A percentile compares a stretch with the other conserved stretches of the same genome.
phyloP scores from a whole-genome alignment of 1,140 invertebrate genomes.

The Pseudobourletiella spinata region DNA sequence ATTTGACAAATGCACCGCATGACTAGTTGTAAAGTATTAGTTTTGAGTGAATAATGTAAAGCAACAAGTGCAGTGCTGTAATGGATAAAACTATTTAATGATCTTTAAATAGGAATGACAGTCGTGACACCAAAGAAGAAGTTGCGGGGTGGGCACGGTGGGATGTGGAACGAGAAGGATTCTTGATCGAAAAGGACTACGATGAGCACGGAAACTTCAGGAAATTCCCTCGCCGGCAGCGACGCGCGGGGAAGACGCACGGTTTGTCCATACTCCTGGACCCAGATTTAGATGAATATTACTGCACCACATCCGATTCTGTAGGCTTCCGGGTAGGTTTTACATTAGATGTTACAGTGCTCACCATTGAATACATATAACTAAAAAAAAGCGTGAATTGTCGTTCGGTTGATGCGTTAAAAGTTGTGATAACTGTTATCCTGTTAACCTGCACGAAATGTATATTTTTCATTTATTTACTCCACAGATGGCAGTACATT shows the following conservation, averaged over 20 bases:
- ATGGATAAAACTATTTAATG: background rate
- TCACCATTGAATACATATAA: no score
- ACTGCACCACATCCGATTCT: slow-evolving; percentile 31
- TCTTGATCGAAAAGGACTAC: background rate
- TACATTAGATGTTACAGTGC: no score
- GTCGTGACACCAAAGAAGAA: slow-evolving; percentile 14
- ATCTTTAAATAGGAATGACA: slow-evolving; percentile 19
- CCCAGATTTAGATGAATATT: slow-evolving; percentile 32
- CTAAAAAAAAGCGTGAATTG: no score
- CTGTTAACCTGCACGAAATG: no score
- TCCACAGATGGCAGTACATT: slow-evolving; percentile 23
- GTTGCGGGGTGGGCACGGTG: slow-evolving; percentile 9
- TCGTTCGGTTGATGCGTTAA: no score
- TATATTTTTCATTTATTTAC: no score
- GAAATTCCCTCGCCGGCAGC: slow-evolving; percentile 15
- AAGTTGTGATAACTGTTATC: no score
- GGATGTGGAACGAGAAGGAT: background rate
- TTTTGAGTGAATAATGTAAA: no score
- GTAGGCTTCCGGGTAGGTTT: slow-evolving; percentile 26
- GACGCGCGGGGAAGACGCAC: slow-evolving; percentile 17
- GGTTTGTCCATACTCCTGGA: slow-evolving; percentile 24
- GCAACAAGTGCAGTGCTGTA: background rate
- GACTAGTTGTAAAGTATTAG: no score
- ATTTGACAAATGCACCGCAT: no score
- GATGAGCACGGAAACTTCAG: background rate